phyloP scores from a whole-genome alignment of 2,797 vertebrate species.

The Tiaroga cobitis region DNA sequence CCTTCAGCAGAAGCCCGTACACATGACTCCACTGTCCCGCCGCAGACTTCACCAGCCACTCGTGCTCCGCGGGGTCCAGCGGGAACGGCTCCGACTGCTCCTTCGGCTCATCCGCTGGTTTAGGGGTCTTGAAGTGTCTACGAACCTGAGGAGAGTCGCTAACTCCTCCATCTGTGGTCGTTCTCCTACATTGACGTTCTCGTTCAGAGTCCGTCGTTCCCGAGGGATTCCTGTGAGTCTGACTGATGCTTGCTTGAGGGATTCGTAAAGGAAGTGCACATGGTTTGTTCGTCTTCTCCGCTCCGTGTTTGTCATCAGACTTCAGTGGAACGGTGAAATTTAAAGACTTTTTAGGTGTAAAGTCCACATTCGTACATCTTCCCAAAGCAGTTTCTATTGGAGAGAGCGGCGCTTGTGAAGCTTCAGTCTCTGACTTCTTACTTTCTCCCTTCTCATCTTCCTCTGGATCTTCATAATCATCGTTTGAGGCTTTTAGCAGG shows the following conservation, averaged over 20 bases:
- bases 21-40: slow-evolving; percentile 86
- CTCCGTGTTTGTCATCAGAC: neutral
- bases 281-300: slow-evolving; percentile 72
- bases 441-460: slow-evolving; percentile 1
- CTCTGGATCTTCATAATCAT: neutral
- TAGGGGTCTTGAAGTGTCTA: slow-evolving; percentile 70
- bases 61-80: slow-evolving; percentile 84
- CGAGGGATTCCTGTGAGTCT: slow-evolving; percentile 41
- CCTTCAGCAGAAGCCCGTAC: slow-evolving; percentile 84
- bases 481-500: slow-evolving; percentile 42
- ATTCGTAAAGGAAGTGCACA: slow-evolving; percentile 83
- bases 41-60: slow-evolving; percentile 86
- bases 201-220: neutral
- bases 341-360: slow-evolving; percentile 56
- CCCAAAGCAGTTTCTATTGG: slow-evolving; percentile 59
- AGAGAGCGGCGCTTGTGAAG: neutral
- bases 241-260: slow-evolving; percentile 64
- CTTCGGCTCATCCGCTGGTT: slow-evolving; percentile 72
- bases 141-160: slow-evolving; percentile 72
- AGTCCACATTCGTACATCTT: slow-evolving; percentile 49
- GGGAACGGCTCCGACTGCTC: slow-evolving; percentile 61
- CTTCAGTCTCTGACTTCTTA: neutral
- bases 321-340: slow-evolving; percentile 56
- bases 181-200: slow-evolving; percentile 56
- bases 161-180: slow-evolving; percentile 52